Evolutionary conservation across 2,888 invertebrate genomes (phyloP).

Genomic region (Aproaerema taeniolella): DNA sequence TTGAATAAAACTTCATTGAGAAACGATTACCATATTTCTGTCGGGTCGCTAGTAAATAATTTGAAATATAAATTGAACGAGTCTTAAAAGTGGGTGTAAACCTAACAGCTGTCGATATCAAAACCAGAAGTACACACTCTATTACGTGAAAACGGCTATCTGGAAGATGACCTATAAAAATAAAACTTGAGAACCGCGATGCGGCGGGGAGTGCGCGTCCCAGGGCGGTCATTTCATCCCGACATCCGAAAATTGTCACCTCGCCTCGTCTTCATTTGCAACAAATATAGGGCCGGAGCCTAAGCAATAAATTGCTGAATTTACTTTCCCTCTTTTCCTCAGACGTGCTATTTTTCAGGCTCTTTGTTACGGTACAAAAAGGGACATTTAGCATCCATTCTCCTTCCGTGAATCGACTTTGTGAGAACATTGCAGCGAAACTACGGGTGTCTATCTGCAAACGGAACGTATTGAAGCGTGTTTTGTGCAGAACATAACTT

Average conservation of each 20-base stretch:
- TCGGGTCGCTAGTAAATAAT: too few relatives aligned
- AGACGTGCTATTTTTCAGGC: slow-evolving; percentile 65
- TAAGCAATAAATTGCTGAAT: slow-evolving; percentile 68
- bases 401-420: slow-evolving; percentile 39
- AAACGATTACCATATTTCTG: too few relatives aligned
- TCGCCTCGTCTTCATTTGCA: slow-evolving; percentile 70
- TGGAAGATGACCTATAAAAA: slow-evolving; percentile 28
- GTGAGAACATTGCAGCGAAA: slow-evolving; percentile 19
- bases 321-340: slow-evolving; percentile 59
- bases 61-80: too few relatives aligned
- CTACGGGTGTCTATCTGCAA: slow-evolving; percentile 2
- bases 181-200: slow-evolving; percentile 45
- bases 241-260: slow-evolving; percentile 69
- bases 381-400: slow-evolving; percentile 56
- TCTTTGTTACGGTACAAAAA: slow-evolving; percentile 60
- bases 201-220: slow-evolving; percentile 38
- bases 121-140: too few relatives aligned
- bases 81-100: too few relatives aligned
- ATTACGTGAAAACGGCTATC: slow-evolving; percentile 16
- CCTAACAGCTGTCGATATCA: too few relatives aligned
- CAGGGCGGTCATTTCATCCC: slow-evolving; percentile 57
- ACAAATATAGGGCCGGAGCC: slow-evolving; percentile 64
- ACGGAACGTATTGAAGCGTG: slow-evolving; percentile 6
- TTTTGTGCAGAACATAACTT: too few relatives aligned
- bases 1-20: too few relatives aligned